A percentile compares a stretch with the other conserved stretches of the same genome.
Evolutionary conservation across 2,113 vertebrate species (phyloP).

Genomic region (Cisticola juncidis): DNA sequence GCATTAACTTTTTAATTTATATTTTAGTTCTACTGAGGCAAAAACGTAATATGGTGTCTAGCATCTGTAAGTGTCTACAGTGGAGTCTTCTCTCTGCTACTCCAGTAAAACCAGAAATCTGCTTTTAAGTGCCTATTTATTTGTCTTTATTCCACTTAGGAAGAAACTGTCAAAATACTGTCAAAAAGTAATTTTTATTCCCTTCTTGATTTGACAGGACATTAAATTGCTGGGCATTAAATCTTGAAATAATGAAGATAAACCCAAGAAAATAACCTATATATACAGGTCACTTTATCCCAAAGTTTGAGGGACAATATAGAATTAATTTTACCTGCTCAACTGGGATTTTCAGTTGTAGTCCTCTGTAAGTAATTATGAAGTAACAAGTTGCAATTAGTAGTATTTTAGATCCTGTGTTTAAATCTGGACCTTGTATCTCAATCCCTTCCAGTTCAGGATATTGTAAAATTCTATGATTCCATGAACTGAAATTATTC

Average conservation of each 20-base stretch:
- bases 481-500: not conserved
- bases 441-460: not conserved
- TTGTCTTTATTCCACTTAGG: not conserved
- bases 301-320: not conserved
- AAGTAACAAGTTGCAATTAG: not conserved
- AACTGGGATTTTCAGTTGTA: not conserved
- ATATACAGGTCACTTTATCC: not conserved
- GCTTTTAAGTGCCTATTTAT: not conserved
- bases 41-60: not conserved
- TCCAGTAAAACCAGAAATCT: not conserved
- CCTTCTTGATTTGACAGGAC: not conserved
- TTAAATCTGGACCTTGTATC: not conserved
- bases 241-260: not conserved
- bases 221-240: not conserved
- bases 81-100: not conserved
- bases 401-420: not conserved
- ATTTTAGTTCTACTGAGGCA: not conserved
- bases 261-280: not conserved
- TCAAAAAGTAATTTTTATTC: not conserved
- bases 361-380: not conserved
- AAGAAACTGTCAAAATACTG: not conserved
- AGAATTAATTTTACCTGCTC: not conserved
- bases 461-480: not conserved
- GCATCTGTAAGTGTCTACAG: not conserved
- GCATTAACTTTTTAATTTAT: not conserved